These are phyloP conservation scores for Aspidapion aeneum DNA, from an alignment of 2,888 invertebrate genomes.

Conservation along the genomic window DNA sequence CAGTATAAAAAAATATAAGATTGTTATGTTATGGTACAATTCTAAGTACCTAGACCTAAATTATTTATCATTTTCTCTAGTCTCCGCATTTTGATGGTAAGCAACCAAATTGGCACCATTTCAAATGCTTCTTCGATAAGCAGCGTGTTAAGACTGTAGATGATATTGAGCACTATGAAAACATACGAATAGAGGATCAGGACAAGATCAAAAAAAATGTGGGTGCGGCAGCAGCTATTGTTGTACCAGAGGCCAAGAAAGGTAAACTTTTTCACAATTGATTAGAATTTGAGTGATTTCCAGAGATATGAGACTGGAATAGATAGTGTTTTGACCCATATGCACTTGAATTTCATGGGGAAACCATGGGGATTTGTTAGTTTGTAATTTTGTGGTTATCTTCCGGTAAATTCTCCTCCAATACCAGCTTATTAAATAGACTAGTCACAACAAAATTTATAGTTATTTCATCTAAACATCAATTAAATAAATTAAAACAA, in stretches of 20 bases:
- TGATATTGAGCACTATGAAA: conserved; percentile 79
- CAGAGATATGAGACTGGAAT: too few relatives aligned
- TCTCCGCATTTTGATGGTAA: conserved; percentile 86
- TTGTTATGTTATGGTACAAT: not conserved
- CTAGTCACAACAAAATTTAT: too few relatives aligned
- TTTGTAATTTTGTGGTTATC: too few relatives aligned
- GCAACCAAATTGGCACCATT: conserved; percentile 85
- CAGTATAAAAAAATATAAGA: too few relatives aligned
- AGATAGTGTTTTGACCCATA: too few relatives aligned
- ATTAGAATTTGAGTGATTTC: too few relatives aligned
- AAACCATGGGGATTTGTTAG: too few relatives aligned
- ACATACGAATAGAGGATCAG: conserved; percentile 81
- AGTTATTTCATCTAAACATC: too few relatives aligned
- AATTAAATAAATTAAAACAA: too few relatives aligned
- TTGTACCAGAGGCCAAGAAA: conserved; percentile 44
- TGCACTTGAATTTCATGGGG: too few relatives aligned
- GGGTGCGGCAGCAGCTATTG: conserved; percentile 49
- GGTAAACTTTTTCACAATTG: not conserved
- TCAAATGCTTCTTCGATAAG: conserved; percentile 80
- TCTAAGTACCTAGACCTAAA: not conserved
- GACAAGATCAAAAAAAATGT: conserved; percentile 66
- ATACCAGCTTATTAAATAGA: too few relatives aligned
- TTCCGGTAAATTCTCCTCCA: too few relatives aligned
- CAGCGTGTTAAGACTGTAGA: conserved; percentile 68
- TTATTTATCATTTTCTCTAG: conserved; percentile 51